Conservation (phyloP, 2,797 vertebrate species). For the Merluccius polli region DNA sequence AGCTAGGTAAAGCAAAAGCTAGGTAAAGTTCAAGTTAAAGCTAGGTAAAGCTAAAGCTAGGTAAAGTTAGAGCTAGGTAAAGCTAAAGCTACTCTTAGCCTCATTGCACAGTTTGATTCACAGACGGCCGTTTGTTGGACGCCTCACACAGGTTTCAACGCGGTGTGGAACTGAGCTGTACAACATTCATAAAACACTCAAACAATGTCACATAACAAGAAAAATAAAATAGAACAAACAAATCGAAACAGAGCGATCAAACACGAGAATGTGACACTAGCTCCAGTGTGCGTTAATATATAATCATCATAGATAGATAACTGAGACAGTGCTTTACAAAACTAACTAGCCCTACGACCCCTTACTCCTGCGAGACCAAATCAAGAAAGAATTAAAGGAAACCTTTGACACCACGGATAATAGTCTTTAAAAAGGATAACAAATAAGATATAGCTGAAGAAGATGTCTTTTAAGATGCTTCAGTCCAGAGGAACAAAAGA, state of each 20-base stretch:
- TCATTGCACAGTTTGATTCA: slow-evolving; percentile 2
- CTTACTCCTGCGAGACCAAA: slow-evolving; percentile 16
- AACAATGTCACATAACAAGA: slow-evolving; percentile 20
- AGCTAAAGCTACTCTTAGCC: background rate
- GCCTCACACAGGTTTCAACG: slow-evolving; percentile 33
- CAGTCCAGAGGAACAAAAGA: slow-evolving; percentile 11
- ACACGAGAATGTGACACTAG: slow-evolving; percentile 57
- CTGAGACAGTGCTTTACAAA: slow-evolving; percentile 69
- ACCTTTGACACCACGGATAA: slow-evolving; percentile 29
- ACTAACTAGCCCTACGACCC: slow-evolving; percentile 14
- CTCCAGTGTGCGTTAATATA: slow-evolving; percentile 78
- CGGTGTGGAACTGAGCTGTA: slow-evolving; percentile 53
- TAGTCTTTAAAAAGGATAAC: slow-evolving; percentile 59
- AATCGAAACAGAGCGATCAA: slow-evolving; percentile 43
- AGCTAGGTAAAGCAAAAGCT: no score
- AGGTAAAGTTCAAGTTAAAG: no score
- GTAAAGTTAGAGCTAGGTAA: no score
- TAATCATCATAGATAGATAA: slow-evolving; percentile 51
- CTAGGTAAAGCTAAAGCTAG: no score
- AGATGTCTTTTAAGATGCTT: slow-evolving; percentile 19
- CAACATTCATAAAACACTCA: slow-evolving; percentile 55
- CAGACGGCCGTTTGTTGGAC: background rate
- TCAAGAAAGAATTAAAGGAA: slow-evolving; percentile 13
- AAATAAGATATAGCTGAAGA: slow-evolving; percentile 44
- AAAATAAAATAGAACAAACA: slow-evolving; percentile 48